Evolutionary conservation across 1,140 invertebrate species (phyloP).

Genomic region (Rhysida immarginata): DNA sequence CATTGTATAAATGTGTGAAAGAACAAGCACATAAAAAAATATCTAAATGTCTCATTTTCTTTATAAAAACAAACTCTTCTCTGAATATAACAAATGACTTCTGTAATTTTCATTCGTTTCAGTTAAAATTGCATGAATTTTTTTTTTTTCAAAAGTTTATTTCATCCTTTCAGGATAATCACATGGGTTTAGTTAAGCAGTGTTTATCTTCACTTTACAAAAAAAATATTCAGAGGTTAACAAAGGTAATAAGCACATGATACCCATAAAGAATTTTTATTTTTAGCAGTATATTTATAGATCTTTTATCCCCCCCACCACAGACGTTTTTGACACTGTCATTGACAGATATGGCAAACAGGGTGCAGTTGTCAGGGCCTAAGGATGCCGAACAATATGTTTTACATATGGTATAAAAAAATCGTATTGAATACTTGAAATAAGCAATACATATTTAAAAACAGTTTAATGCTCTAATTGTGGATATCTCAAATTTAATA

Average conservation of each 20-base stretch:
- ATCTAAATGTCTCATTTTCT: too few species aligned
- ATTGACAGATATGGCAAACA: slow-evolving; percentile 77
- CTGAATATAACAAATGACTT: too few species aligned
- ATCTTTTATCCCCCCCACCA: slow-evolving; percentile 14
- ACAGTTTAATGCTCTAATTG: too few species aligned
- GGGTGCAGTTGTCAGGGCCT: slow-evolving; percentile 67
- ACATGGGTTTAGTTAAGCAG: slow-evolving; percentile 45
- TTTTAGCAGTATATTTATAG: not conserved
- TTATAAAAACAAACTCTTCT: too few species aligned
- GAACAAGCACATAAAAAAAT: too few species aligned
- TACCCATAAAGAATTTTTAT: not conserved
- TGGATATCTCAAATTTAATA: too few species aligned
- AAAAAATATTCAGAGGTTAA: slow-evolving; percentile 91
- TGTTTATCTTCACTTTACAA: slow-evolving; percentile 78
- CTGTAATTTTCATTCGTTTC: too few species aligned
- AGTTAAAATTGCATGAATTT: too few species aligned
- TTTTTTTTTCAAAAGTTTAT: not conserved
- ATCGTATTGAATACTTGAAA: too few species aligned
- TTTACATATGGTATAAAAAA: slow-evolving; percentile 78
- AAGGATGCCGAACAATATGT: slow-evolving; percentile 86
- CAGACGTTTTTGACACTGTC: slow-evolving; percentile 87
- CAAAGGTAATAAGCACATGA: slow-evolving; percentile 59
- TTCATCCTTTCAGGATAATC: slow-evolving; percentile 44
- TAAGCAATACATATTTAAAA: too few species aligned
- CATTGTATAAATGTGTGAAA: too few species aligned